phyloP scores from a whole-genome alignment of 2,797 vertebrate species.

The Falco novaeseelandiae region DNA sequence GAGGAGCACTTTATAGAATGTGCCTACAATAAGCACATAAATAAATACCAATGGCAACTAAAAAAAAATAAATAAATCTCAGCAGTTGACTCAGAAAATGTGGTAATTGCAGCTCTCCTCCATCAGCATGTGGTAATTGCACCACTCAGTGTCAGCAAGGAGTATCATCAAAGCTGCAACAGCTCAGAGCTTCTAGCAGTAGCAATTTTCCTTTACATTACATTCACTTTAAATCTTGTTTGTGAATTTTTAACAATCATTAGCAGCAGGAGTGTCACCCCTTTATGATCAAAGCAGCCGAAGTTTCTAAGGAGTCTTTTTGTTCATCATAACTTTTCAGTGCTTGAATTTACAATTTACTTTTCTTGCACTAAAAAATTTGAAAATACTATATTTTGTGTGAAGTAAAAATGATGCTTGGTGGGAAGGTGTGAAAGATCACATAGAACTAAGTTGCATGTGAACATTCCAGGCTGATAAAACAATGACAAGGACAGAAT shows the following conservation, averaged over 20 bases:
- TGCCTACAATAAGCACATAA: background rate
- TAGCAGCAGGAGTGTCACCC: background rate
- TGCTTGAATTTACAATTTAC: background rate
- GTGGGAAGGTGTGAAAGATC: background rate
- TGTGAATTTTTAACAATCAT: slow-evolving; percentile 37
- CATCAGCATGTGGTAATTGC: slow-evolving; percentile 43
- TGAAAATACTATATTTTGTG: background rate
- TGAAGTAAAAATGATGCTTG: background rate
- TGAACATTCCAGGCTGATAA: background rate
- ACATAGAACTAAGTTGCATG: rapidly evolving
- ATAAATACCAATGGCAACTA: background rate
- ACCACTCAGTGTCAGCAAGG: slow-evolving; percentile 49
- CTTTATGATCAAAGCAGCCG: background rate
- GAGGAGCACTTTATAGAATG: slow-evolving; percentile 10
- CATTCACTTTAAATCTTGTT: slow-evolving; percentile 40
- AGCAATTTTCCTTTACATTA: slow-evolving; percentile 1
- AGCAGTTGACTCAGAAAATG: slow-evolving; percentile 35
- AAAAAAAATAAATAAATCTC: background rate
- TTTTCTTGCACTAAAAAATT: background rate
- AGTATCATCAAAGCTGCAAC: slow-evolving; percentile 50
- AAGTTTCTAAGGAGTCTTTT: slow-evolving; percentile 11
- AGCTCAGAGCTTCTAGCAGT: background rate
- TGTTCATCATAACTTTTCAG: background rate
- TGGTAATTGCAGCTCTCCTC: background rate
- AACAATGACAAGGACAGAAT: background rate